Evolutionary conservation across 2,113 vertebrate species (phyloP).

Genomic region (Macroglossus sobrinus): DNA sequence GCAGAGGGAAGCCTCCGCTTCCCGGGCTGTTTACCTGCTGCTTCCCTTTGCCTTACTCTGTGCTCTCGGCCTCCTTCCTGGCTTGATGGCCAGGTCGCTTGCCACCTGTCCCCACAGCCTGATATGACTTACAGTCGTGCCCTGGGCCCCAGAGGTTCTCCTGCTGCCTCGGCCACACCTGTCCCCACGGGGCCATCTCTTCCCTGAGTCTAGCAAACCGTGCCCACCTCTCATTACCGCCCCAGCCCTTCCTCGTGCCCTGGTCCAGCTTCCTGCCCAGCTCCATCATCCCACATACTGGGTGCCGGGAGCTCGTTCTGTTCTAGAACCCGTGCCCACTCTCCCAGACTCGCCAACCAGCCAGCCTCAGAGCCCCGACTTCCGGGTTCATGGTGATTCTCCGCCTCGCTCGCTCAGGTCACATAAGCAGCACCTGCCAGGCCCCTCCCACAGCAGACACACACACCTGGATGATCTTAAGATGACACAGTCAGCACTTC

Average conservation of each 20-base stretch:
- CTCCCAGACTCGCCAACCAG: neutral
- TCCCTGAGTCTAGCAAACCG: neutral
- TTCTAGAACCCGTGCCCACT: neutral
- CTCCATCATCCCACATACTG: fast-evolving
- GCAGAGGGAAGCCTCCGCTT: neutral
- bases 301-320: neutral
- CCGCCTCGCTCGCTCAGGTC: no score
- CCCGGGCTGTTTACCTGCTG: neutral
- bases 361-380: neutral
- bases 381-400: neutral
- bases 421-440: neutral
- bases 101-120: neutral
- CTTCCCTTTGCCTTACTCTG: neutral
- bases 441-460: neutral
- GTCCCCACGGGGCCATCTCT: neutral
- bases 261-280: neutral
- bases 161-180: neutral
- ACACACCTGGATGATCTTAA: fast-evolving
- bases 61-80: neutral
- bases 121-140: fast-evolving
- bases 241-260: fast-evolving
- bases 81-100: fast-evolving
- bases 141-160: neutral
- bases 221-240: neutral
- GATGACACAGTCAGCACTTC: neutral